Base-by-base conservation (phyloP, 2,888 invertebrate species). In the Yponomeuta evonymella region DNA sequence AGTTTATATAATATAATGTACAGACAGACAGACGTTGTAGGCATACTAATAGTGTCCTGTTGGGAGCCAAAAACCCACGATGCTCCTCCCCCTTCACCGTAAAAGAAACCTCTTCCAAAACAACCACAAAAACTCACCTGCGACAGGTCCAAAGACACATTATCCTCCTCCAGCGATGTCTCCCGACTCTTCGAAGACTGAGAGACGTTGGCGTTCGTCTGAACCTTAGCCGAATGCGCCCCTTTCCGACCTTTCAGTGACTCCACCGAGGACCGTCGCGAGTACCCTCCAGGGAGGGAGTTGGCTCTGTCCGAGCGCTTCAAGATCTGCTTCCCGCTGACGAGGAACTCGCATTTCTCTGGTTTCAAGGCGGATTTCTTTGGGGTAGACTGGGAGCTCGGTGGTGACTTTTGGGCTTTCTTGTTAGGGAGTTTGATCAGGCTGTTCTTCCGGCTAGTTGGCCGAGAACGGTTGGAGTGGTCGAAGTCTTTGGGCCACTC, bases 241-340 rank as follows among this genome's bases (percentile, higher is more conserved):
- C 15, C 36, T n/a, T 43, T 67, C 23, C 64, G 64, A 2, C 29
- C 9, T 4, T 15, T 30, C 12, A 23, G 30, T 8, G 30, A 77
- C 58, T 87, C 88, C 0, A 75, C 73, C 0, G 88, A 84, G 0
- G 79, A 83, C 0, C 89, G 76, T 72, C 83, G 81, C 15, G 51
- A 15, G 71, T 77, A 81, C 0, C 81, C 73, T 0, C 84, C 88
- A 0, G 91, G 90, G 0, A 91, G 79, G 0, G 91, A 92, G 75
- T 87, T 89, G 0, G 90, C 88, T 4, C 91, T 78, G 72, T 91
- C 90, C 0, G 69, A 89, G 89, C 83, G 87, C 72, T 85, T 90
- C 11, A 83, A 72, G 0, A 90, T 80, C 74, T 88, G 90, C 43
- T 86, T 88, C 0, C 91, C 91, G 0, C 90, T 90, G 0, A 91